phyloP scores from a whole-genome alignment of 2,888 invertebrate genomes.

The Pyrocoelia pectoralis region DNA sequence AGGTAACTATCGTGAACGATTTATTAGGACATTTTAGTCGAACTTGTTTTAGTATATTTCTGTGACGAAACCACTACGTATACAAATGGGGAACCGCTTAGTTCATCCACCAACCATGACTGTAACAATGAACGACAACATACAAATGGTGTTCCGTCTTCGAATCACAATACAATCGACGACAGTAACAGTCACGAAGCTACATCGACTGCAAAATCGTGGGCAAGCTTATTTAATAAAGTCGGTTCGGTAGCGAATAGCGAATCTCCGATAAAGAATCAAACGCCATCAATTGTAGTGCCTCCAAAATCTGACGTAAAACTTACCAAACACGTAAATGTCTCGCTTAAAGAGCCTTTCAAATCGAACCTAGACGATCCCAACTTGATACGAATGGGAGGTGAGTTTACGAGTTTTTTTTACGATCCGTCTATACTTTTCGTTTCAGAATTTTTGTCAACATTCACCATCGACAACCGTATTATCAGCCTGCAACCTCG shows the following conservation, averaged over 20 bases:
- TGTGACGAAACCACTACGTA: background rate
- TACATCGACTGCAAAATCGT: conserved; percentile 64
- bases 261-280: background rate
- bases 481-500: conserved; percentile 85
- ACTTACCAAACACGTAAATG: conserved; percentile 26
- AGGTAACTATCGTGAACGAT: background rate
- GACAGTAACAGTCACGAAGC: too few species aligned
- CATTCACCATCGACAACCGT: conserved; percentile 79
- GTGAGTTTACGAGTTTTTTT: conserved; percentile 59
- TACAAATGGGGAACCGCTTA: too few species aligned
- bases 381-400: conserved; percentile 74
- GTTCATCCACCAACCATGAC: too few species aligned
- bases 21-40: too few species aligned
- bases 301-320: conserved; percentile 56
- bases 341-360: conserved; percentile 57
- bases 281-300: conserved; percentile 54
- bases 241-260: background rate
- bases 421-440: background rate
- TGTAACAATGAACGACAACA: too few species aligned
- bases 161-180: background rate
- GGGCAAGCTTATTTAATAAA: conserved; percentile 71
- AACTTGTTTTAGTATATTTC: background rate
- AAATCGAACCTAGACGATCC: conserved; percentile 69
- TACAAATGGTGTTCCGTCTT: background rate
- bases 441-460: conserved; percentile 76